Evolutionary conservation across 2,797 vertebrate genomes (phyloP), one percentile per base, ranked within the genome.

Genomic region (Cottoperca gobio): DNA sequence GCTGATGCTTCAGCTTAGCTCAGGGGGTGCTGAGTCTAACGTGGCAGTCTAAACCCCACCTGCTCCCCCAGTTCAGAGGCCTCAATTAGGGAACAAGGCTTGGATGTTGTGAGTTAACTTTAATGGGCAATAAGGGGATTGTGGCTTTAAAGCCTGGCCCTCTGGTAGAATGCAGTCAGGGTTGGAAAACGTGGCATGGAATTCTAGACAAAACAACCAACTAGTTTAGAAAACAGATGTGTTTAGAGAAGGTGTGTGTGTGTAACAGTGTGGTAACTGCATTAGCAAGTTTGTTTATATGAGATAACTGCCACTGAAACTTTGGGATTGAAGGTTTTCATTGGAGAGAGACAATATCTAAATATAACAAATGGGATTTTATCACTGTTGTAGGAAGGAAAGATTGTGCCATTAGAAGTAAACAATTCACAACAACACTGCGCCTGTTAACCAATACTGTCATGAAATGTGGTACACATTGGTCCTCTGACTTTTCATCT

Each of bases 61-160:
- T 74, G 62, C 79, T 65, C 55, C 67, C 50, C 66, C 63, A 74
- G 75, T 82, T 88, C 81, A 83, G 62, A 78, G 73, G 65, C 77
- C 64, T 90, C 81, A 86, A 90, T 88, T 90, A 92, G 79, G 77
- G 76, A 84, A 67, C 85, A 86, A 75, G 83, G 64, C 86, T 79
- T 75, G 83, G 72, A 73, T 87, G 86, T 82, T 86, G 82, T 89
- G 84, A 82, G 82, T 89, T 90, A 88, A 85, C 82, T 92, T 91
- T 91, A 89, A 89, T 87, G 70, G 86, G 70, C 84, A 89, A 86
- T 86, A 81, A 89, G 81, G 78, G 74, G 63, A 81, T 85, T 69
- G 82, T 77, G 53, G 70, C 78, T 81, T 83, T 86, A 76, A 81
- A 81, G 73, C 28, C 59, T 66, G 72, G 75, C 61, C 68, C 75